Conservation (phyloP, 2,888 invertebrate genomes). For the Pecten maximus region DNA sequence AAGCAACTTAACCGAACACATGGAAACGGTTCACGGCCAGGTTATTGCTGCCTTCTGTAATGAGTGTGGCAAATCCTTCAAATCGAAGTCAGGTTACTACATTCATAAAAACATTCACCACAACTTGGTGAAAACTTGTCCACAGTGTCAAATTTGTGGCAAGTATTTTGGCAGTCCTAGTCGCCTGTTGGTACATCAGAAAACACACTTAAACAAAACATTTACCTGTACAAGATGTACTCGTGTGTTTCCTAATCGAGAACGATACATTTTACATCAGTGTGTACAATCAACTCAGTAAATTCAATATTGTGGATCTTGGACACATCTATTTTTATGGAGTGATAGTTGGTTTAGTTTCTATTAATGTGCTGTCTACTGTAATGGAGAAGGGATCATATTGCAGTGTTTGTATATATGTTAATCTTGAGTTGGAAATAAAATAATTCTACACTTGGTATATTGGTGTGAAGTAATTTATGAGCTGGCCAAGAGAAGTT, state of each 20-base stretch:
- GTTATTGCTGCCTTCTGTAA: background rate
- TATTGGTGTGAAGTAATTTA: background rate
- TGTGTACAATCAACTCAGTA: background rate
- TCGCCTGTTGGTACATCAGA: conserved; percentile 20
- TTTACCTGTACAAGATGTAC: background rate
- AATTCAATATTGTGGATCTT: background rate
- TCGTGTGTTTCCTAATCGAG: background rate
- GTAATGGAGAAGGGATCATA: background rate
- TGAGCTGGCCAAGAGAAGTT: background rate
- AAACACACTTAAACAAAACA: background rate
- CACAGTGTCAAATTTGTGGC: background rate
- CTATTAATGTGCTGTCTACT: background rate
- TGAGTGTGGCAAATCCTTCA: background rate
- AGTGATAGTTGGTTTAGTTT: background rate
- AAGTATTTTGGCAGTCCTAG: background rate
- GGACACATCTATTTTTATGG: background rate
- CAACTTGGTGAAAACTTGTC: background rate
- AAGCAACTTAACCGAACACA: background rate
- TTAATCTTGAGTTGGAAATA: background rate
- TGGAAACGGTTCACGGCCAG: background rate
- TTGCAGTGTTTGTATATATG: background rate
- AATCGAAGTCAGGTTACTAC: background rate
- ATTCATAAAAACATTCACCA: background rate
- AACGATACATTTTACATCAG: background rate
- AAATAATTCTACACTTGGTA: background rate